phyloP scores from a whole-genome alignment of 2,797 vertebrate species.

The Borostomias antarcticus region DNA sequence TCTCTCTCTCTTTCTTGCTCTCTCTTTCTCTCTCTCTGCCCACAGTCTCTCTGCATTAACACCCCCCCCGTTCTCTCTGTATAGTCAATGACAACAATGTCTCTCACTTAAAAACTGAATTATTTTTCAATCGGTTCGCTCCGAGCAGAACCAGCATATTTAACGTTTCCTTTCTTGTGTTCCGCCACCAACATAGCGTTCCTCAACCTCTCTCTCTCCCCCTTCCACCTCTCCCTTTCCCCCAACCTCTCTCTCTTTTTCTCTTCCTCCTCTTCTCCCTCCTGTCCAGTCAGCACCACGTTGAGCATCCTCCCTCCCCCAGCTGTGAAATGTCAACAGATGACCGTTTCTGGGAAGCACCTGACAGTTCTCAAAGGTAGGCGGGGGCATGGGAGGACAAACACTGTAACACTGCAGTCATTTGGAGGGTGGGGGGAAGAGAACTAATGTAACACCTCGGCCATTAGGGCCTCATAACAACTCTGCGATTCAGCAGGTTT shows the following conservation, averaged over 20 bases:
- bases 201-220: constrained; percentile 5
- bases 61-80: not conserved
- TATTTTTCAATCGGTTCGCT: no score
- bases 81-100: no score
- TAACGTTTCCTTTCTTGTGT: no score
- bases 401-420: not conserved
- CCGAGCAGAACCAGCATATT: no score
- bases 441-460: no score
- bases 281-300: constrained; percentile 80
- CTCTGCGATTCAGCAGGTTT: no score
- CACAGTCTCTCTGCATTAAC: not conserved
- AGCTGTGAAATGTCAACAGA: constrained; percentile 83
- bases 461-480: no score
- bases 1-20: not conserved
- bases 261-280: not conserved
- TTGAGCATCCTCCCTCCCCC: constrained; percentile 87
- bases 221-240: not conserved
- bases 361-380: constrained; percentile 87
- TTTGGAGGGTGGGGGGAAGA: not conserved
- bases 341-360: constrained; percentile 86
- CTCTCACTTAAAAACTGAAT: no score
- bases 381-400: not conserved
- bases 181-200: no score
- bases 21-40: not conserved
- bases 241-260: not conserved